Conservation (phyloP, 2,797 vertebrate species). For the Basileuterus tristriatus region DNA sequence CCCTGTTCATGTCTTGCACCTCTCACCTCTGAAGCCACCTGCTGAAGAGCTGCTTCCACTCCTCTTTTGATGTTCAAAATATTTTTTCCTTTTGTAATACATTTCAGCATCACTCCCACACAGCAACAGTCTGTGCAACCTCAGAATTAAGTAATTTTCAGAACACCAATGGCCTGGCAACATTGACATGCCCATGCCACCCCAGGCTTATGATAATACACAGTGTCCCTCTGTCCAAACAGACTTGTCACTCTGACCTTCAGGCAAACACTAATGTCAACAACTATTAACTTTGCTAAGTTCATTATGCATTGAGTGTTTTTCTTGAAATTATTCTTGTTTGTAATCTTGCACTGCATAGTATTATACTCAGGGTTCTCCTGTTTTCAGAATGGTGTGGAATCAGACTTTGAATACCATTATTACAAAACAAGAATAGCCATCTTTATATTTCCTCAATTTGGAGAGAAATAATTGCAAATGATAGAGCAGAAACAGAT, state of each 20-base stretch:
- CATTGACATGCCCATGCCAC: fast-evolving
- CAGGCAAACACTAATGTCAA: neutral
- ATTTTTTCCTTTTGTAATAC: neutral
- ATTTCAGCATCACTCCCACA: neutral
- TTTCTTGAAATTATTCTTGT: neutral
- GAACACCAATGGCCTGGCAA: neutral
- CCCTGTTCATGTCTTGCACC: neutral
- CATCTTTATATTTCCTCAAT: neutral
- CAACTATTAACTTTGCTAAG: neutral
- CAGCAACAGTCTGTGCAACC: neutral
- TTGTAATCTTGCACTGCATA: neutral
- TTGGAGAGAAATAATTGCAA: conserved; percentile 30
- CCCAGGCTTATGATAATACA: neutral
- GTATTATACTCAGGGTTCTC: neutral
- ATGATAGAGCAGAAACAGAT: conserved; percentile 40
- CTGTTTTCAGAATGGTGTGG: neutral
- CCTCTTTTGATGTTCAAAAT: neutral
- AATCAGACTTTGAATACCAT: neutral
- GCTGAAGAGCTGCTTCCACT: neutral
- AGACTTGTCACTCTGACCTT: neutral
- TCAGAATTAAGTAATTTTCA: neutral
- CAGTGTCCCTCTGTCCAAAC: neutral
- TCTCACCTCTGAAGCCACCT: neutral
- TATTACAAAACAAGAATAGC: neutral
- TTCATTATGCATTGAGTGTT: neutral